A percentile compares a stretch with the other conserved stretches of the same genome.
These are phyloP conservation scores for Oceanodroma tethys DNA, from an alignment of 2,113 vertebrate species.

Conservation along the genomic window DNA sequence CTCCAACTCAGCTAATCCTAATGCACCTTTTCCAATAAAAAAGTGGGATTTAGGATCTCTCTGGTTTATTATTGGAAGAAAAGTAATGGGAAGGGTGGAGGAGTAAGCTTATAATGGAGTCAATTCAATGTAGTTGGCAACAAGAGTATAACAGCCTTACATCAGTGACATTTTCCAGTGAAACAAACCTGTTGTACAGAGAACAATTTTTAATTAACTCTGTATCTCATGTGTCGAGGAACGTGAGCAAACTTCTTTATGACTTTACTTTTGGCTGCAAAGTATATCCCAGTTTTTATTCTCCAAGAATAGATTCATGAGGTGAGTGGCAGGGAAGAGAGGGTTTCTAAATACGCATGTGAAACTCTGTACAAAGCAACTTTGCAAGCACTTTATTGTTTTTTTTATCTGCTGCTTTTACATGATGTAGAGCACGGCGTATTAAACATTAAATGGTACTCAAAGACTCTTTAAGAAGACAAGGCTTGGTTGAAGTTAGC, in stretches of 20 bases:
- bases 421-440: not conserved
- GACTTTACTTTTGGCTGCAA: constrained; percentile 62
- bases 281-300: constrained; percentile 68
- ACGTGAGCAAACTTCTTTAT: constrained; percentile 76
- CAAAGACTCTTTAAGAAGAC: not conserved
- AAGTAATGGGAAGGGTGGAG: constrained; percentile 26
- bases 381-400: constrained; percentile 33
- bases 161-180: constrained; percentile 72
- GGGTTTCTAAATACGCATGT: constrained; percentile 69
- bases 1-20: not conserved
- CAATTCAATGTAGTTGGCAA: constrained; percentile 51
- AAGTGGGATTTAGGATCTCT: not conserved
- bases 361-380: constrained; percentile 59
- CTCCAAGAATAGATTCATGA: constrained; percentile 74
- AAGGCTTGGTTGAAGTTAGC: not conserved
- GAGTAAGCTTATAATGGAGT: constrained; percentile 57
- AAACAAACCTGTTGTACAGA: constrained; percentile 68
- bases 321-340: constrained; percentile 65
- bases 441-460: not conserved
- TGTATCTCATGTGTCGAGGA: constrained; percentile 71
- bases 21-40: constrained; percentile 26
- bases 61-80: constrained; percentile 50
- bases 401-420: constrained; percentile 15
- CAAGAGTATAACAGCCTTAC: constrained; percentile 61
- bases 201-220: constrained; percentile 78